A percentile compares a stretch with the other conserved stretches of the same genome.
Conservation (phyloP, 1,140 invertebrate species). For the Venturia canescens region DNA sequence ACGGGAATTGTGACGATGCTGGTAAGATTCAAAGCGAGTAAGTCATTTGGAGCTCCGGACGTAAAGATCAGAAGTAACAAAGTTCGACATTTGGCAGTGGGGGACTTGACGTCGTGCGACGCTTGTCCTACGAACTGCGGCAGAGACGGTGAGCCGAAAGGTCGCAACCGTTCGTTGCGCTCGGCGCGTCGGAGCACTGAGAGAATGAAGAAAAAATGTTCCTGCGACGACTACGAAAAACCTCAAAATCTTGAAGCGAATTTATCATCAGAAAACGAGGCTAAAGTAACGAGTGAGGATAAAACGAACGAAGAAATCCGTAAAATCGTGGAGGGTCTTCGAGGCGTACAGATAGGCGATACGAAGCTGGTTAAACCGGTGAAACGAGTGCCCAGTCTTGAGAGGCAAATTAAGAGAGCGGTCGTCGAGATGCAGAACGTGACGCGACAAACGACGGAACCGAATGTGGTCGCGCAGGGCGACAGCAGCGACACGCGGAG, state of each 20-base stretch:
- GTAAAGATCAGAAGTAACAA: too few relatives aligned
- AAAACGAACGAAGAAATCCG: slow-evolving; percentile 31
- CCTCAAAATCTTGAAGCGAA: background rate
- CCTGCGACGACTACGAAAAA: background rate
- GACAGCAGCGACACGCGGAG: slow-evolving; percentile 26
- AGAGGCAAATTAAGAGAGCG: slow-evolving; percentile 59
- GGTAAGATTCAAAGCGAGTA: slow-evolving; percentile 45
- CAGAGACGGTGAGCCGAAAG: background rate
- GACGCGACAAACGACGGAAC: background rate
- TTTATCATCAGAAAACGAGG: background rate
- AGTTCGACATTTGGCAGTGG: too few relatives aligned
- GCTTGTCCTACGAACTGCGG: background rate
- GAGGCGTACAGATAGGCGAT: slow-evolving; percentile 65
- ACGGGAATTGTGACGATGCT: slow-evolving; percentile 38
- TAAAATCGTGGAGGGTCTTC: slow-evolving; percentile 43
- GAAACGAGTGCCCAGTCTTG: slow-evolving; percentile 49
- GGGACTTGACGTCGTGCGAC: too few relatives aligned
- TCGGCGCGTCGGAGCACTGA: background rate
- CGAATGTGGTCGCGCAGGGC: slow-evolving; percentile 46
- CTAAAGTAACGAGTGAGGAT: background rate
- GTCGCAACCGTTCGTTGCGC: background rate
- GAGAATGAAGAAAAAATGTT: slow-evolving; percentile 14
- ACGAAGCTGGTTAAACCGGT: slow-evolving; percentile 35
- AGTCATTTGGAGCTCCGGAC: background rate
- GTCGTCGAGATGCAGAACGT: slow-evolving; percentile 6